Conservation (phyloP, 2,797 vertebrate species). For the Luscinia luscinia region DNA sequence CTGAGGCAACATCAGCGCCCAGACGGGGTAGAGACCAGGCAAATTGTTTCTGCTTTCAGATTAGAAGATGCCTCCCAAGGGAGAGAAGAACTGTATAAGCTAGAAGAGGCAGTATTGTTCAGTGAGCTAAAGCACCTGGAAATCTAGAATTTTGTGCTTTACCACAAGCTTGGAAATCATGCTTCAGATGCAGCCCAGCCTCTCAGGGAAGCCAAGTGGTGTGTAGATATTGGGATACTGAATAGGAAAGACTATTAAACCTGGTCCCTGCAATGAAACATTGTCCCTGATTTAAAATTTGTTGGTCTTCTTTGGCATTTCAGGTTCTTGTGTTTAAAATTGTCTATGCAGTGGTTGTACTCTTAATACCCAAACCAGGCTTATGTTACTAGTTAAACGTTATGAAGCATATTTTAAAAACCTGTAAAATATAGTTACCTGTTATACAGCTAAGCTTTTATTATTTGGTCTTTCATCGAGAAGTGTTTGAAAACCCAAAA, state of each 20-base stretch:
- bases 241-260: not conserved
- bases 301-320: not conserved
- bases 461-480: conserved; percentile 2
- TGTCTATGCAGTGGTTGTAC: not conserved
- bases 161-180: not conserved
- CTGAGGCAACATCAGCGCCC: not conserved
- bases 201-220: not conserved
- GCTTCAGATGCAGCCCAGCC: not conserved
- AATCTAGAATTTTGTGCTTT: not conserved
- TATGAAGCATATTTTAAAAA: conserved; percentile 42
- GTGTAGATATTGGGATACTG: not conserved
- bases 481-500: not conserved
- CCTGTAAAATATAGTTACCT: conserved; percentile 29
- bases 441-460: conserved; percentile 3
- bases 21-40: not conserved
- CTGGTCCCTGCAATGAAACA: not conserved
- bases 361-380: not conserved
- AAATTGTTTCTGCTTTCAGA: not conserved
- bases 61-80: not conserved
- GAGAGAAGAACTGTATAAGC: not conserved
- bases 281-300: not conserved
- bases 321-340: not conserved
- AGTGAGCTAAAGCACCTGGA: not conserved
- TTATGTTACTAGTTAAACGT: conserved; percentile 14
- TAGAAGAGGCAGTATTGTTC: not conserved